Evolutionary conservation across 2,888 invertebrate species (phyloP), one percentile per base, ranked within the genome.

Genomic region (Pherbina coryleti): DNA sequence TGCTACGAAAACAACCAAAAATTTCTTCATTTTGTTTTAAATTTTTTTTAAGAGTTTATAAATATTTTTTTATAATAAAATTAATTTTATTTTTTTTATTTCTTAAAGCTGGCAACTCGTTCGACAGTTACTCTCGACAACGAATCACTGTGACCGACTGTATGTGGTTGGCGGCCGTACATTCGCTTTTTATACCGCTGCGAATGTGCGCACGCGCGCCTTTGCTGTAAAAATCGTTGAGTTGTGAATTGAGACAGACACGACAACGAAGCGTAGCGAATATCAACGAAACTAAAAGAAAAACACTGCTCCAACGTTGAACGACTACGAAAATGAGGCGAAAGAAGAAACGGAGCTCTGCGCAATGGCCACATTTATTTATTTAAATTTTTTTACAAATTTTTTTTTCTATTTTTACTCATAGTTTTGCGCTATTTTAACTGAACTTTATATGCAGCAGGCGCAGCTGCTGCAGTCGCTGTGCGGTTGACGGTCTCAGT

Each of bases 1-100:
- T 91, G 92, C 92, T 90, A 92, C 91, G 89, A 92, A 92, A 90
- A 93, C 87, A 84, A 90, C 83, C 85, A 90, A 82, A 86, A 89
- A 89, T 86, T 87, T 89, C 84, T 90, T 90, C 90, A 90, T 90
- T 87, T 85, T 86, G 82, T 70, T 79, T 82, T 79, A 71, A 74
- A 70, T 80, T 78, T 77, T 79, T 69, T 80, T 75, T 51, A 67
- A n/a, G 25, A 60, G 53, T 67, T 75, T 73, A 69, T 49, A n/a
- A 49, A 75, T 79, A 70, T 79, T 71, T 80, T 79, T 78, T 73
- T 80, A 71, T 67, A 31, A 79, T 80, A 62, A 74, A 73, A 69
- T 78, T 60, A 37, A 19, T 34, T 64, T 64, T 75, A 25, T 73
- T 51, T 11, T 22, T 78, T 60, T 22, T 70, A 25, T 73, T 60